Conservation (phyloP, 2,113 vertebrate species). For the Addax nasomaculatus region DNA sequence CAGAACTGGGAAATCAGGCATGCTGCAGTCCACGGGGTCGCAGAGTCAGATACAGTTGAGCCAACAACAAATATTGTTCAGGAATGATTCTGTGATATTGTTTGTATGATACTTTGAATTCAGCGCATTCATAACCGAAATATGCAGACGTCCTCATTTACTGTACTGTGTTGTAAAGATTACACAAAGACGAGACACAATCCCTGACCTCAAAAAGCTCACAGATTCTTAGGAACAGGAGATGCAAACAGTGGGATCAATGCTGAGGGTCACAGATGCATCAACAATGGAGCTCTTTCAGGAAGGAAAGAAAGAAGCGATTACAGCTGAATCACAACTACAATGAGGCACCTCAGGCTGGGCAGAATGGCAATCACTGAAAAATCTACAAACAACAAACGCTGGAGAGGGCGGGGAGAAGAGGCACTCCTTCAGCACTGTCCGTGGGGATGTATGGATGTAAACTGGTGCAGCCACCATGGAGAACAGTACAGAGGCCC, state of each 20-base stretch:
- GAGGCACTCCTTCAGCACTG: not conserved
- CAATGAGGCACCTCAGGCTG: not conserved
- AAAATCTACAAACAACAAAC: not conserved
- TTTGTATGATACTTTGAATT: not conserved
- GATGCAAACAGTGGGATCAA: not conserved
- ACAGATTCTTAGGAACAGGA: not conserved
- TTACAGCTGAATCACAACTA: not conserved
- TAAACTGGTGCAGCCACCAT: not conserved
- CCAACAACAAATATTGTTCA: not conserved
- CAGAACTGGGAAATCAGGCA: not conserved
- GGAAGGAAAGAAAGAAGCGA: not conserved
- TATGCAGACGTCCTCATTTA: not conserved
- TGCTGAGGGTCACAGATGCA: not conserved
- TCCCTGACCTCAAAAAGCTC: not conserved
- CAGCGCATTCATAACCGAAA: not conserved
- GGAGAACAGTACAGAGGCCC: not conserved
- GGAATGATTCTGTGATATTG: not conserved
- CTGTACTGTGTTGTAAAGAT: not conserved
- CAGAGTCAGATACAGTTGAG: not conserved
- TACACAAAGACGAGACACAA: not conserved
- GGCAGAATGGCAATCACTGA: not conserved
- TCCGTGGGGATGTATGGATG: not conserved
- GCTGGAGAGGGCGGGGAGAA: not conserved
- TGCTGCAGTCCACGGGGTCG: not conserved
- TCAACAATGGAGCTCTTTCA: not conserved